These are phyloP conservation scores for Neria commutata DNA, from an alignment of 2,888 invertebrate species.

Conservation along the genomic window DNA sequence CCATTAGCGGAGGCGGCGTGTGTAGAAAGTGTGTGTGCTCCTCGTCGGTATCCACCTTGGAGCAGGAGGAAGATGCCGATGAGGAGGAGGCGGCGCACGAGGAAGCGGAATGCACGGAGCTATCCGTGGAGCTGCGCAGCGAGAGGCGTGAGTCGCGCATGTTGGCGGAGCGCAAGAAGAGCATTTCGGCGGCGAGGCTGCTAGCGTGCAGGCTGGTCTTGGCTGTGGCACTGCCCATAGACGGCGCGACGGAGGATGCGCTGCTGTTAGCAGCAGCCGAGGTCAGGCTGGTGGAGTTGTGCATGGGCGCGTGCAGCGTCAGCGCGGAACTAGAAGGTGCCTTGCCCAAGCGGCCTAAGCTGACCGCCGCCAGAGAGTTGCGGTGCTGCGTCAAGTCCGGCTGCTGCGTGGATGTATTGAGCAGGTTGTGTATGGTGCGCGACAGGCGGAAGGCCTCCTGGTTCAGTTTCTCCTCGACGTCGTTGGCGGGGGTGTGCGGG, in stretches of 20 bases:
- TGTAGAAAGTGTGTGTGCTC: constrained; percentile 34
- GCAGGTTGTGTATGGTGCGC: constrained; percentile 70
- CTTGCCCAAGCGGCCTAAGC: constrained; percentile 39
- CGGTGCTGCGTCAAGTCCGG: constrained; percentile 63
- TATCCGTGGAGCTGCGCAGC: constrained; percentile 60
- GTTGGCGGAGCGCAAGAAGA: constrained; percentile 56
- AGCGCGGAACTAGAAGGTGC: constrained; percentile 36
- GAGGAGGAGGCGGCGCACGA: constrained; percentile 50
- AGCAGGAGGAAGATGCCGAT: constrained; percentile 42
- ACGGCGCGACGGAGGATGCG: background rate
- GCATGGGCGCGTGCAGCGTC: constrained; percentile 37
- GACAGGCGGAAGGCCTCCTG: constrained; percentile 72
- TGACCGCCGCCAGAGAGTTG: constrained; percentile 30
- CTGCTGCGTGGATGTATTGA: constrained; percentile 69
- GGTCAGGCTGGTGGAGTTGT: constrained; percentile 40
- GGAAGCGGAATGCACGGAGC: constrained; percentile 61
- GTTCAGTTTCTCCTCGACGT: constrained; percentile 69
- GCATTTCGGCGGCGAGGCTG: constrained; percentile 47
- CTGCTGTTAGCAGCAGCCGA: constrained; percentile 13
- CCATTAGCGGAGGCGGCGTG: constrained; percentile 25
- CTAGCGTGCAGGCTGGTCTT: constrained; percentile 14
- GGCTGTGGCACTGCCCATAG: background rate
- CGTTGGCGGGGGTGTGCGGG: constrained; percentile 64
- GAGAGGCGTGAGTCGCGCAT: constrained; percentile 61
- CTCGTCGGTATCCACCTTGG: constrained; percentile 59